phyloP scores from a whole-genome alignment of 2,797 vertebrate genomes.

The Periophthalmus magnuspinnatus region DNA sequence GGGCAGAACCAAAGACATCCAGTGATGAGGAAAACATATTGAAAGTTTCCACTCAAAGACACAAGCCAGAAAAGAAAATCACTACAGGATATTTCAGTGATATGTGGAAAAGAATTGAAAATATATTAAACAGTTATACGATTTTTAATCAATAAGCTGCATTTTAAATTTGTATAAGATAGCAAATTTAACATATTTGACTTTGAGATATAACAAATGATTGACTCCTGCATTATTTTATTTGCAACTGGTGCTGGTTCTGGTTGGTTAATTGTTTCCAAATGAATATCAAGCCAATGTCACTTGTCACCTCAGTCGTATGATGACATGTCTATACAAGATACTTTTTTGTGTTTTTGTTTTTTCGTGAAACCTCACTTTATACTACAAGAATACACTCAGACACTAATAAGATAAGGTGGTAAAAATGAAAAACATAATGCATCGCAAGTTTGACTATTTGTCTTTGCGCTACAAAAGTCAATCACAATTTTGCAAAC shows the following conservation, averaged over 20 bases:
- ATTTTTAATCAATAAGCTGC: neutral
- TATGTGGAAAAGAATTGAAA: neutral
- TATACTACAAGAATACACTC: too few relatives aligned
- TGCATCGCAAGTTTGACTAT: neutral
- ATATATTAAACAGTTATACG: constrained; percentile 31
- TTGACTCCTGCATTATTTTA: neutral
- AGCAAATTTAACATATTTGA: neutral
- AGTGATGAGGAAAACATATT: constrained; percentile 16
- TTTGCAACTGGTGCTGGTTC: neutral
- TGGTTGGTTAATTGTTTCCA: too few relatives aligned
- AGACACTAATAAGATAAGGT: neutral
- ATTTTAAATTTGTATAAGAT: neutral
- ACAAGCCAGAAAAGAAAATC: constrained; percentile 5
- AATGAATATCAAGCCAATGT: too few relatives aligned
- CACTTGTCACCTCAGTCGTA: too few relatives aligned
- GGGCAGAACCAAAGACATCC: constrained; percentile 31
- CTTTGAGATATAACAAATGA: neutral
- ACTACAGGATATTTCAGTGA: neutral
- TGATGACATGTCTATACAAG: too few relatives aligned
- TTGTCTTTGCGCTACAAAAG: neutral
- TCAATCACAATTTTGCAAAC: constrained; percentile 1
- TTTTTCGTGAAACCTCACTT: too few relatives aligned
- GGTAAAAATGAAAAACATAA: too few relatives aligned
- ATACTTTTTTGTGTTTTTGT: too few relatives aligned
- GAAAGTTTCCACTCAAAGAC: constrained; percentile 12